These are phyloP conservation scores for Girardia tigrina DNA, from an alignment of 2,888 invertebrate species.

Conservation along the genomic window DNA sequence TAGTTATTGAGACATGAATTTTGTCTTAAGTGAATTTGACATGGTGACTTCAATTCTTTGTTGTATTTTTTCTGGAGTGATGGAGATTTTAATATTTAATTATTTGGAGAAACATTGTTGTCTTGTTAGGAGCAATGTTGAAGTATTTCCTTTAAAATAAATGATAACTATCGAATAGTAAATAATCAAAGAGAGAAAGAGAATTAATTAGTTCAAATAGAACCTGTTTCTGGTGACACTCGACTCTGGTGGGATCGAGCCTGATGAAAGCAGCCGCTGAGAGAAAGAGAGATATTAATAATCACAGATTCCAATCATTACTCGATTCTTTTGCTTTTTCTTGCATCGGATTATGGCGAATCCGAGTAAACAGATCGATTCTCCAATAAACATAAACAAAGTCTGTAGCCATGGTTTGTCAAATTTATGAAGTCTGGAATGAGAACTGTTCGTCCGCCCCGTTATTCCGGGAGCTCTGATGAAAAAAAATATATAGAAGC, in stretches of 20 bases:
- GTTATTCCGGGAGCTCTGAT: background rate
- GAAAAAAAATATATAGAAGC: too few relatives aligned
- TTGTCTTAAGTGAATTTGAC: too few relatives aligned
- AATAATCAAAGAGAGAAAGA: too few relatives aligned
- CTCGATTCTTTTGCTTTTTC: background rate
- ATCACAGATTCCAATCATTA: background rate
- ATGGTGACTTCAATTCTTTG: too few relatives aligned
- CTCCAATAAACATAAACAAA: constrained; percentile 46
- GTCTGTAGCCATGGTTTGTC: constrained; percentile 46
- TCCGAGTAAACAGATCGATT: constrained; percentile 42
- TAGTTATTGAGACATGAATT: too few relatives aligned
- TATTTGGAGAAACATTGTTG: too few relatives aligned
- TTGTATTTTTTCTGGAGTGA: too few relatives aligned
- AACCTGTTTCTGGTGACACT: background rate
- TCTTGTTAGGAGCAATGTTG: too few relatives aligned
- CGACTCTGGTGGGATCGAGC: background rate
- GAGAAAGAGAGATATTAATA: background rate
- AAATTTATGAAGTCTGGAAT: constrained; percentile 40
- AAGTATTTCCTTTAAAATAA: too few relatives aligned
- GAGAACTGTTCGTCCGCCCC: constrained; percentile 21
- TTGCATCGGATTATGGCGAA: constrained; percentile 34
- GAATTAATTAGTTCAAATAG: background rate
- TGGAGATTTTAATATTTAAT: too few relatives aligned
- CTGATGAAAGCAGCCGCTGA: background rate
- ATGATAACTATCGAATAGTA: too few relatives aligned